These are phyloP conservation scores for Pseudomyrmex pallidus DNA, from an alignment of 1,140 invertebrate species.

Conservation along the genomic window DNA sequence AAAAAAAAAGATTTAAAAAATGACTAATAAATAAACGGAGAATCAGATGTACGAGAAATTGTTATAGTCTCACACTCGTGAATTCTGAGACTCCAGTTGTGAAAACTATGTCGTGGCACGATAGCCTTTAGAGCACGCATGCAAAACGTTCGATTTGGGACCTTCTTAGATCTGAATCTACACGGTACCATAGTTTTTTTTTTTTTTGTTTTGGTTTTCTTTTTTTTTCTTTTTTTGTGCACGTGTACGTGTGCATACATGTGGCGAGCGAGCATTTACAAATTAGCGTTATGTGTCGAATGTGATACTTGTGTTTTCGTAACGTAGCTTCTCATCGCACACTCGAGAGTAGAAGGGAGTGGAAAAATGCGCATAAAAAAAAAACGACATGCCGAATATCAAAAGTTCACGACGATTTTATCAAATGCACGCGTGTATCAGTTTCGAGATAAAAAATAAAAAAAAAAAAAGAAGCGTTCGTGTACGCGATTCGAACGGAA, in stretches of 20 bases:
- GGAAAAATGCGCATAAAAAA: neutral
- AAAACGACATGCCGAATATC: conserved; percentile 8
- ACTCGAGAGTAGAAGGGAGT: conserved; percentile 5
- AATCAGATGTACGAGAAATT: conserved; percentile 42
- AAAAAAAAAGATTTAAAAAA: neutral
- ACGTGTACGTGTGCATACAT: neutral
- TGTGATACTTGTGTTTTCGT: conserved; percentile 78
- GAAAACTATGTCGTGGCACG: conserved; percentile 7
- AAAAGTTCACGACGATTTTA: conserved; percentile 17
- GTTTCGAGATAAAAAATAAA: neutral
- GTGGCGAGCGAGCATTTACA: conserved; percentile 15
- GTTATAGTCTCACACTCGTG: conserved; percentile 19
- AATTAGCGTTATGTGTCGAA: conserved; percentile 71
- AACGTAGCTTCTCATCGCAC: conserved; percentile 32
- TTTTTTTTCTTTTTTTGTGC: neutral
- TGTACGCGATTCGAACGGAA: neutral
- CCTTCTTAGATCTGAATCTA: conserved; percentile 25
- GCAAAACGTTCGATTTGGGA: conserved; percentile 27
- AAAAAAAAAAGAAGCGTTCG: neutral
- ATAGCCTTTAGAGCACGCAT: conserved; percentile 21
- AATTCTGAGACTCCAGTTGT: conserved; percentile 16
- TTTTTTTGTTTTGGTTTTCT: conserved; percentile 23
- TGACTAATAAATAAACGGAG: conserved; percentile 14
- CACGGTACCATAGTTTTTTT: conserved; percentile 18
- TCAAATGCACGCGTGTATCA: too few species aligned